Evolutionary conservation across 2,113 vertebrate species (phyloP).

Genomic region (Oreamnos americanus): DNA sequence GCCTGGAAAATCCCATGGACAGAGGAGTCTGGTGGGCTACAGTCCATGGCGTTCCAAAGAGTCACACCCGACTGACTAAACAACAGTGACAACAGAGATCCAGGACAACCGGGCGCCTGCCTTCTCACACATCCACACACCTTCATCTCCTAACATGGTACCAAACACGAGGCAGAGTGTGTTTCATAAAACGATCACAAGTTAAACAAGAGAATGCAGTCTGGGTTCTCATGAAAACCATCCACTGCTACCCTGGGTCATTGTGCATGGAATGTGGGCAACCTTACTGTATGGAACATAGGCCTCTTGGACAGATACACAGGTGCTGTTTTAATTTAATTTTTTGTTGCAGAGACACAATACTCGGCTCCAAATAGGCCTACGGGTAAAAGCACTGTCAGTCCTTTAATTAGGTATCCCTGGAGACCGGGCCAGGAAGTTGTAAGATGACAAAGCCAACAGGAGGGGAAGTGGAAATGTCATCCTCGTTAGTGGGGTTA

Average conservation of each 20-base stretch:
- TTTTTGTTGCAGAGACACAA: not conserved
- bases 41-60: not conserved
- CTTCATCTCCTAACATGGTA: not conserved
- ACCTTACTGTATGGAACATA: not conserved
- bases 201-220: not conserved
- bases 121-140: not conserved
- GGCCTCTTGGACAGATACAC: not conserved
- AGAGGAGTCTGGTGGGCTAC: not conserved
- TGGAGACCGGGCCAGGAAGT: not conserved
- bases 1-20: not conserved
- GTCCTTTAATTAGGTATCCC: constrained; percentile 42
- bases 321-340: not conserved
- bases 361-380: not conserved
- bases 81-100: not conserved
- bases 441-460: constrained; percentile 45
- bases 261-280: not conserved
- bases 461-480: constrained; percentile 47
- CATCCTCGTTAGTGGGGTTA: constrained; percentile 52
- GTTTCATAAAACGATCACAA: not conserved
- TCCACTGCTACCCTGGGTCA: not conserved
- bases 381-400: not conserved
- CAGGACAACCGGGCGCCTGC: accelerated
- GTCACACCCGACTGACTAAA: not conserved
- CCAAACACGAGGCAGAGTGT: not conserved
- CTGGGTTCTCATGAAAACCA: not conserved